Base-by-base conservation (phyloP, 2,888 invertebrate genomes). In the Piscicola geometra region DNA sequence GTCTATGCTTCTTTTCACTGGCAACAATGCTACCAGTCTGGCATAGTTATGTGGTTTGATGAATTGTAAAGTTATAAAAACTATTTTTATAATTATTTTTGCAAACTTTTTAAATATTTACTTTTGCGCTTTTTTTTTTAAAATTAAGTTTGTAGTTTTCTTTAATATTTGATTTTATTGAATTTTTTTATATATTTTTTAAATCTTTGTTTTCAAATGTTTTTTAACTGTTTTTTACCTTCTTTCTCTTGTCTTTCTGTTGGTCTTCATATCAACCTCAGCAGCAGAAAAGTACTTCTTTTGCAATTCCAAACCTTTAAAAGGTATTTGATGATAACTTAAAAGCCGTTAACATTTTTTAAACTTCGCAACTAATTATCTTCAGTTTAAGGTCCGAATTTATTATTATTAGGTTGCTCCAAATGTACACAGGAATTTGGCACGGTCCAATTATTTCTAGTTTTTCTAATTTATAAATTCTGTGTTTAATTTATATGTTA, bases 21-120 rank as follows among this genome's bases (percentile, higher is more conserved):
- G 85, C 77, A 83, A 82, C 81, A 86, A 83, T 81, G 87, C 82
- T 82, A 87, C 81, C 76, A 86, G 68, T 15, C 60, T 70, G 28
- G 5, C 5, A 18, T 18, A n/a, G 67, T n/a, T n/a, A n/a, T 64
- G 64, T 64, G 64, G 9, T 9, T 25, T 21, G 25, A 15, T 9
- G 9, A 25, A 25, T 12, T 64, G 64, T 25, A 25, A 28, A 64
- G 21, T 47, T 47, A 47, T 21, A 47, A 47, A 47, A 21, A 9
- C 50, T 47, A 47, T 15, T 9, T 47, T 47, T 47, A 21, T 47
- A 9, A 15, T 47, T 15, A 21, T 47, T 47, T 47, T 47, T 47
- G n/a, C n/a, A n/a, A n/a, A n/a, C n/a, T n/a, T n/a, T n/a, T n/a
- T n/a, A n/a, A n/a, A n/a, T n/a, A n/a, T n/a, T n/a, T n/a, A n/a